phyloP scores from a whole-genome alignment of 2,113 vertebrate genomes.

The Microtus ochrogaster region DNA sequence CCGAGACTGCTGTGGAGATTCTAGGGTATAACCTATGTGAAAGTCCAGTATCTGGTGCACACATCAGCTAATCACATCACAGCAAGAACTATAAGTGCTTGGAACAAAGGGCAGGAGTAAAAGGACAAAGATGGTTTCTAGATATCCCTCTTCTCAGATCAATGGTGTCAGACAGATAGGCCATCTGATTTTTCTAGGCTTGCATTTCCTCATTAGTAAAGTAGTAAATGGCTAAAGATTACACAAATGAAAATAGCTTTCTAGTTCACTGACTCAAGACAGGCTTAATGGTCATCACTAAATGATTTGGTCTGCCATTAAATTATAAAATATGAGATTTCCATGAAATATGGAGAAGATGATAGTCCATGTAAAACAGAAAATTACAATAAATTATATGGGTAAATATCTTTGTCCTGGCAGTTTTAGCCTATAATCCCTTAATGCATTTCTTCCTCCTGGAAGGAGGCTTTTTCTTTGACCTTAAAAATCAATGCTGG shows the following conservation, averaged over 20 bases:
- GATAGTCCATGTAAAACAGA: constrained; percentile 47
- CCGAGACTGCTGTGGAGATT: neutral
- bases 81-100: neutral
- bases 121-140: neutral
- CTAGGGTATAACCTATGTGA: neutral
- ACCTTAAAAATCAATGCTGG: constrained; percentile 80
- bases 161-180: neutral
- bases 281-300: constrained; percentile 66
- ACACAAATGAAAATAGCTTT: constrained; percentile 63
- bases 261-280: constrained; percentile 67
- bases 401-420: constrained; percentile 49
- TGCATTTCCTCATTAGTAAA: constrained; percentile 66
- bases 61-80: neutral
- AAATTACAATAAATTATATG: constrained; percentile 65
- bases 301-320: constrained; percentile 54
- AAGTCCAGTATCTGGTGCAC: neutral
- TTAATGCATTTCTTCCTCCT: constrained; percentile 44
- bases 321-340: constrained; percentile 60
- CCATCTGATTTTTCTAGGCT: constrained; percentile 47
- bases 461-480: constrained; percentile 69
- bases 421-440: constrained; percentile 44
- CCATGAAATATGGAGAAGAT: constrained; percentile 51
- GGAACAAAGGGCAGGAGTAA: neutral
- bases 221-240: constrained; percentile 64
- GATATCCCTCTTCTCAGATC: constrained; percentile 33